Evolutionary conservation across 1,140 invertebrate genomes (phyloP), one percentile per base, ranked within the genome.

Genomic region (Plutomurus gul): DNA sequence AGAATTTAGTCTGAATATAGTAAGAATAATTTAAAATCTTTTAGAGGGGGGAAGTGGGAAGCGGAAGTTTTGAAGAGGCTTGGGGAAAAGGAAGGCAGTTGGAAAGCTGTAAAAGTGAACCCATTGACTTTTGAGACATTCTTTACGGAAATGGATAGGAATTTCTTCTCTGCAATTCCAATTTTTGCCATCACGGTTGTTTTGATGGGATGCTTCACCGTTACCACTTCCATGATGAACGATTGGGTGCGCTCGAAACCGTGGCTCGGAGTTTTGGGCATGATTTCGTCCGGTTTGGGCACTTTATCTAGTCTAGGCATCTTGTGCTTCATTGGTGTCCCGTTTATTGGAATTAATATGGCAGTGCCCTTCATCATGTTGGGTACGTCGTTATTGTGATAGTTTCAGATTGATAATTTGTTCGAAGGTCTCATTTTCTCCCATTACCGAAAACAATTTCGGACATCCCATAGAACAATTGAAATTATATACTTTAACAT

Each of bases 291-390:
- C 0, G 91, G 92, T 0, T 92, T 97, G 90, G 95, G 94, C 16
- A 96, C 95, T 0, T 86, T 92, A 0, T 92, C 94, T 1, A 94
- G 95, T 0, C 97, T 98, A 84, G 96, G 96, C 40, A 87, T 95
- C 49, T 92, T 95, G 79, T 93, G 95, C 86, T 96, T 97, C 87
- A 88, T 92, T 70, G 95, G 95, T 5, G 90, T 96, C 47, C 93
- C 95, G 75, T 97, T 97, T 87, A 97, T 97, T 83, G 95, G 56
- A 3, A 95, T 98, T 78, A 96, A 97, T 86, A 89, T 97, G 46
- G 94, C 95, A 0, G 95, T 95, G 3, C 96, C 96, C 4, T 97
- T 97, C 85, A 90, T 98, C 43, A 95, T 97, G 91, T 92, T 97
- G 80, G 95, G 96, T 46, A 43, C 11, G n/a, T n/a, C n/a, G n/a